Conservation (phyloP, 2,797 vertebrate species). For the Pampus argenteus region DNA sequence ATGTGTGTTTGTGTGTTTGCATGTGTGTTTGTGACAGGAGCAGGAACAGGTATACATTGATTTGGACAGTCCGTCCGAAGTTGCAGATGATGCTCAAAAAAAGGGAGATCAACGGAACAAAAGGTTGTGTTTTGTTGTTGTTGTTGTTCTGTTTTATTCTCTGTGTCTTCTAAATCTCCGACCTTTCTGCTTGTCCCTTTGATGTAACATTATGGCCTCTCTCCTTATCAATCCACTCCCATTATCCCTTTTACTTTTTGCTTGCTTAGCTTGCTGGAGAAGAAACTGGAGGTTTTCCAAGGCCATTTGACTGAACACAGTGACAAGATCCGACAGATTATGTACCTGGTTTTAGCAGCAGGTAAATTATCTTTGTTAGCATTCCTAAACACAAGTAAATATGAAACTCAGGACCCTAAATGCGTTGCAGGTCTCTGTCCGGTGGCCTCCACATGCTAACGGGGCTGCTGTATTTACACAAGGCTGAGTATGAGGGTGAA, state of each 20-base stretch:
- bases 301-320: constrained; percentile 45
- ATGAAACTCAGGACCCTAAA: constrained; percentile 6
- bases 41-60: constrained; percentile 34
- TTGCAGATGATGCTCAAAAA: neutral
- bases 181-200: constrained; percentile 2
- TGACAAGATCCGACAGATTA: constrained; percentile 34
- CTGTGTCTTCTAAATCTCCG: neutral
- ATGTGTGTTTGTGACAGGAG: constrained; percentile 32
- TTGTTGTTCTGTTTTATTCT: neutral
- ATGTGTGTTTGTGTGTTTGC: constrained; percentile 11
- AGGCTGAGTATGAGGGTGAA: neutral
- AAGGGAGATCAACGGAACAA: constrained; percentile 3
- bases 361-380: constrained; percentile 51
- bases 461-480: neutral
- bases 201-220: constrained; percentile 20
- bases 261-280: constrained; percentile 55
- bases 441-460: neutral
- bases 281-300: constrained; percentile 53
- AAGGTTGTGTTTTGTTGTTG: constrained; percentile 41
- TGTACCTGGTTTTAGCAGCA: constrained; percentile 52
- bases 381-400: constrained; percentile 31
- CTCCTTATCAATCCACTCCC: neutral
- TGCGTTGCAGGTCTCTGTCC: constrained; percentile 1
- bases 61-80: neutral
- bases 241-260: constrained; percentile 13